Percentiles rank a stretch among this genome's conserved stretches.
Evolutionary conservation across 1,140 invertebrate genomes (phyloP).

Genomic region (Acromyrmex heyeri): DNA sequence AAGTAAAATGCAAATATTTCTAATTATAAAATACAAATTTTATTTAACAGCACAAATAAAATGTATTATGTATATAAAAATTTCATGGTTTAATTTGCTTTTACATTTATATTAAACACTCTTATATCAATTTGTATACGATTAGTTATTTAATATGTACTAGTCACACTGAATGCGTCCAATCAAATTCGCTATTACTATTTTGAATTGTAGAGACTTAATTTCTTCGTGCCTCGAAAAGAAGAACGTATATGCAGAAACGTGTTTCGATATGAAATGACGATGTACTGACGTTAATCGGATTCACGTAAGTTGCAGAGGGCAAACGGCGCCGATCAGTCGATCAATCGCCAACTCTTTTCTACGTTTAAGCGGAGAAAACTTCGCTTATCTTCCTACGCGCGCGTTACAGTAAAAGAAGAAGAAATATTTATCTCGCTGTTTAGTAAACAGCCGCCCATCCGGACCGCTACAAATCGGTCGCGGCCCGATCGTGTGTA

Average conservation of each 20-base stretch:
- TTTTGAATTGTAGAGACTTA: not conserved
- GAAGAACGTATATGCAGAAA: not conserved
- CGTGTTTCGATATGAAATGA: not conserved
- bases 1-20: no score
- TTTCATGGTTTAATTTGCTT: no score
- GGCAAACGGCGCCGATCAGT: constrained; percentile 10
- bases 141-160: no score
- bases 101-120: no score
- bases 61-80: no score
- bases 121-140: no score
- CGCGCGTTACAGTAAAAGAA: constrained; percentile 31
- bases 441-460: constrained; percentile 79
- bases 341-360: constrained; percentile 11
- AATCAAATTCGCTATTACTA: not conserved
- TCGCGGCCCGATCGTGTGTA: constrained; percentile 32
- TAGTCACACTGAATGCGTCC: no score
- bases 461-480: constrained; percentile 77
- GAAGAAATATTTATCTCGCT: constrained; percentile 77
- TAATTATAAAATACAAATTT: no score
- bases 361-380: constrained; percentile 47
- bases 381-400: constrained; percentile 46
- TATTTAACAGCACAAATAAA: no score
- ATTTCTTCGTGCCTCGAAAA: not conserved
- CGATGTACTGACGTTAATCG: not conserved
- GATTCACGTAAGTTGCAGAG: constrained; percentile 5